Evolutionary conservation across 2,113 vertebrate species (phyloP), one percentile per base, ranked within the genome.

Genomic region (Phaetusa simplex): DNA sequence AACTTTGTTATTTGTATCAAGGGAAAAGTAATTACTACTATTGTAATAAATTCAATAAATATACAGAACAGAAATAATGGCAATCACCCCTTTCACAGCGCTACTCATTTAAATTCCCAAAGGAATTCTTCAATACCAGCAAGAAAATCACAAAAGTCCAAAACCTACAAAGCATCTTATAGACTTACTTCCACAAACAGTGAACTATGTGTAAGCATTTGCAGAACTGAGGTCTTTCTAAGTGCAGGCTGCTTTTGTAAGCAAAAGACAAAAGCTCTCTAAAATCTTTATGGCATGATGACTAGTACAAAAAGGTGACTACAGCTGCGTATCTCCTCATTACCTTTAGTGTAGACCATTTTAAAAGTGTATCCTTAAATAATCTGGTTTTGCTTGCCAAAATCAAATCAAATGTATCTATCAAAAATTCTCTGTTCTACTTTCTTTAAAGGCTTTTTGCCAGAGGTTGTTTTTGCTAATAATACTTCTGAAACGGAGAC

Each of bases 351-450:
- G 69, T 4, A 96, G 56, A 56, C 61, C 49, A 59, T 88, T 96
- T 91, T 52, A 79, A 72, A 96, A 89, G 91, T 78, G 76, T 69
- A 95, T 92, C 93, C 93, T 97, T 96, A 96, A 95, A 96, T 92
- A 96, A 93, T 95, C 92, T 8, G 5, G 49, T 87, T 94, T 95
- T 81, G 26, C 88, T 95, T 96, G 96, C 91, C 96, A 96, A 96
- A 92, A 85, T 97, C 36, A 94, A 95, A 97, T 86, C 97, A 94
- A 96, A 85, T 79, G 64, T 76, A 93, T 86, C 69, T 56, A 69
- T 58, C 96, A 95, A 89, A 98, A 91, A 93, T 86, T 85, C 76
- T 78, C 65, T 96, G 70, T 55, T 97, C 88, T 94, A 90, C 92
- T 92, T 93, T 95, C 67, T 97, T 88, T 90, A 77, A 95, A 74